phyloP scores from a whole-genome alignment of 2,113 vertebrate genomes.

The Proteles cristata region DNA sequence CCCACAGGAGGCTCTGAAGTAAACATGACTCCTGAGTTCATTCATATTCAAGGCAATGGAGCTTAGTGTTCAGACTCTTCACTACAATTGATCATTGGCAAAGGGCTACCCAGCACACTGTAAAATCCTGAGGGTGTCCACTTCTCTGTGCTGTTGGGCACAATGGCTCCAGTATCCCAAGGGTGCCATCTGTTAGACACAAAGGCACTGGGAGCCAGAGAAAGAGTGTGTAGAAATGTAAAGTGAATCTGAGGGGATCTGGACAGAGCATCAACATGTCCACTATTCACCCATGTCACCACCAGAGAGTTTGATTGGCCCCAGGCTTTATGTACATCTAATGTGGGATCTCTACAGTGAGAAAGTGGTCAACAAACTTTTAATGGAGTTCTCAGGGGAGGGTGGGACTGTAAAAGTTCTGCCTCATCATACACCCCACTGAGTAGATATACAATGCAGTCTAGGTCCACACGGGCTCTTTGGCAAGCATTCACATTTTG shows the following conservation, averaged over 20 bases:
- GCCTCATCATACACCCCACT: neutral
- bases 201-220: neutral
- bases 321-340: neutral
- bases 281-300: neutral
- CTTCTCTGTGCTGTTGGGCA: neutral
- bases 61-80: neutral
- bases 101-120: neutral
- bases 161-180: neutral
- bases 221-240: neutral
- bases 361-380: neutral
- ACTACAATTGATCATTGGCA: neutral
- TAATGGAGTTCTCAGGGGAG: neutral
- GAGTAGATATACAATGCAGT: neutral
- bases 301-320: neutral
- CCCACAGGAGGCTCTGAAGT: neutral
- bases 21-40: neutral
- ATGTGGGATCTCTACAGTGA: neutral
- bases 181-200: neutral
- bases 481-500: neutral
- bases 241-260: neutral
- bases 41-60: neutral
- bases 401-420: neutral
- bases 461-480: neutral
- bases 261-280: neutral
- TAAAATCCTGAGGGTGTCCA: neutral